Base-by-base conservation (phyloP, 2,797 vertebrate species). In the Siniperca scherzeri region DNA sequence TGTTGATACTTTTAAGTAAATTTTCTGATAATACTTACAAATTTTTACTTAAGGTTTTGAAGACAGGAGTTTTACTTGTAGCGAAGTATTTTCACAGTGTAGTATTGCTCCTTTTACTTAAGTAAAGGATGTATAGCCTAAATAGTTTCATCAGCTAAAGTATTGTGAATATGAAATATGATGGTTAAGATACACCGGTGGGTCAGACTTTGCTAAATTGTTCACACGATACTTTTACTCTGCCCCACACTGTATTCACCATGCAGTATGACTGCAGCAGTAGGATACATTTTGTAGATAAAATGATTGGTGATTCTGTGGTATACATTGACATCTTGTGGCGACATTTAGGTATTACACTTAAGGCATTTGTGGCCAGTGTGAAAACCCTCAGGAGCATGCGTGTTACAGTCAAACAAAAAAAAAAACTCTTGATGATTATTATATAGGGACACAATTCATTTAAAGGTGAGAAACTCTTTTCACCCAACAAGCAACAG, bases 291-390 rank as follows among this genome's bases (percentile, higher is more conserved):
- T n/a, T 60, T 30, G 5, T 16, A 22, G 21, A 16, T 1, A 14
- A 48, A 53, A 30, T 60, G 42, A 19, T 7, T n/a, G 7, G 1
- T 52, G n/a, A 52, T 64, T 79, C 14, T 0, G 9, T 70, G 61
- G 69, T 59, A 48, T 36, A 59, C n/a, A 80, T 48, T 10, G 91
- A 74, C 92, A 90, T 75, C 93, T 48, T 7, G 69, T 83, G 91
- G 62, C 0, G 0, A 62, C 33, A 3, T 13, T 12, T 2, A 12
- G 6, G 11, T 74, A 86, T 72, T 78, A 78, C 84, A 80, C 1
- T 22, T 8, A 2, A 1, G 10, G 13, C 50, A 5, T 25, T n/a
- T 25, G 7, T 21, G 17, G 8, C 2, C 13, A 13, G 19, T 21
- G 17, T 46, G 14, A 27, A 64, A 76, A 14, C 0, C 9, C 7